phyloP scores from a whole-genome alignment of 2,888 invertebrate species.

The Oegoconia quadripuncta region DNA sequence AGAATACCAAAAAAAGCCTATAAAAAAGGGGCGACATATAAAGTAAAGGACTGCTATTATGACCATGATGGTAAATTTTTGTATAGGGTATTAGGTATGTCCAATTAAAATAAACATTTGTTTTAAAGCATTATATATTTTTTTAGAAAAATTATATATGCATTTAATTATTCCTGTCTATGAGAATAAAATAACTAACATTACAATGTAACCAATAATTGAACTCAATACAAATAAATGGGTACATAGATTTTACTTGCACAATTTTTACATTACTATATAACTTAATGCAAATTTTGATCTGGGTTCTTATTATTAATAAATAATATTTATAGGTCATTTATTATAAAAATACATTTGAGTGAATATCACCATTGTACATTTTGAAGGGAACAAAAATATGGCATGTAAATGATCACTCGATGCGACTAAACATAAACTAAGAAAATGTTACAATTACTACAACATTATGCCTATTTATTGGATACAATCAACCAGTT shows the following conservation, averaged over 20 bases:
- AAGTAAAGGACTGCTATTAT: conserved; percentile 88
- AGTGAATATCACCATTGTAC: conserved; percentile 53
- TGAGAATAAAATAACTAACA: conserved; percentile 50
- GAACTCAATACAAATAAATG: conserved; percentile 20
- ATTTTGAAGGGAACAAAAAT: conserved; percentile 57
- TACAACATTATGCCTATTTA: conserved; percentile 7
- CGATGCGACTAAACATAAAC: conserved; percentile 34
- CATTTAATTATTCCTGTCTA: conserved; percentile 61
- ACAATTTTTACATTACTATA: conserved; percentile 34
- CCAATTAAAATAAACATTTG: conserved; percentile 51
- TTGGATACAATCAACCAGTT: conserved; percentile 11
- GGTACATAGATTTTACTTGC: conserved; percentile 26
- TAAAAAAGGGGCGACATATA: conserved; percentile 83
- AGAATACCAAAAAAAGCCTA: conserved; percentile 83
- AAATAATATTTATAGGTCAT: conserved; percentile 12
- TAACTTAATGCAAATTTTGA: conserved; percentile 21
- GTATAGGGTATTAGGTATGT: conserved; percentile 87
- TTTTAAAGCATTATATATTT: conserved; percentile 63
- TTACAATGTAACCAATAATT: conserved; percentile 31
- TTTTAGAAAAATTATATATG: conserved; percentile 72
- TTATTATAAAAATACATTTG: conserved; percentile 41
- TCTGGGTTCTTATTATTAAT: conserved; percentile 15
- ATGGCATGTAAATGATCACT: conserved; percentile 60
- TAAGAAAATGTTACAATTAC: conserved; percentile 12
- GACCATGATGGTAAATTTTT: conserved; percentile 89